Evolutionary conservation across 2,113 vertebrate species (phyloP).

Genomic region (Eublepharis macularius): DNA sequence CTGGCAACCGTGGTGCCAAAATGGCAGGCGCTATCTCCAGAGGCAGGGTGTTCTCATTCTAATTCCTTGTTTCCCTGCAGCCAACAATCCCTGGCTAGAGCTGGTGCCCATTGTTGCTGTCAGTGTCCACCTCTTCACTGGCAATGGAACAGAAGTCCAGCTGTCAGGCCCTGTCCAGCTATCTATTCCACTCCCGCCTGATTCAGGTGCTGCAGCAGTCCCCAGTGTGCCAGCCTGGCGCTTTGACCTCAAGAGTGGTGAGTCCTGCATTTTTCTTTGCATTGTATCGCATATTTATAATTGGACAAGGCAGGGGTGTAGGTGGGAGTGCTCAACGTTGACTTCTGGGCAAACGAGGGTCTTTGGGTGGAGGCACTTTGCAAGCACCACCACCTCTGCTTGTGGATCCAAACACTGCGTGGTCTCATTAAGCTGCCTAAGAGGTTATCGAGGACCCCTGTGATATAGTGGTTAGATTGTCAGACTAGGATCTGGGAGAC

Average conservation of each 20-base stretch:
- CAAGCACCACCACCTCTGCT: neutral
- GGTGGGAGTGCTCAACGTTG: neutral
- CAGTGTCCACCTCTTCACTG: slow-evolving; percentile 85
- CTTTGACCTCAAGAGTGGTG: slow-evolving; percentile 87
- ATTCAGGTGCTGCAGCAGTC: slow-evolving; percentile 77
- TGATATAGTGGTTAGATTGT: too few species aligned
- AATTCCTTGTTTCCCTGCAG: slow-evolving; percentile 54
- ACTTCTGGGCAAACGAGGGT: neutral
- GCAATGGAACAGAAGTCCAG: slow-evolving; percentile 79
- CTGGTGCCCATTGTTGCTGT: slow-evolving; percentile 83
- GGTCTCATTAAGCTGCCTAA: too few species aligned
- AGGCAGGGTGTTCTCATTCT: neutral
- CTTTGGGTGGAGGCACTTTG: neutral
- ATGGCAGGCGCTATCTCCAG: neutral
- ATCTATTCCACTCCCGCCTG: slow-evolving; percentile 84
- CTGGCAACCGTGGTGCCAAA: too few species aligned
- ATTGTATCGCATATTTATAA: neutral
- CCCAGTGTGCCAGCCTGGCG: slow-evolving; percentile 89
- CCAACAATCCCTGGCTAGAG: slow-evolving; percentile 84
- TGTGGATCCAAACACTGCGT: too few species aligned
- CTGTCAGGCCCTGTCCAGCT: slow-evolving; percentile 84
- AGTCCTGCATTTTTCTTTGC: slow-evolving; percentile 24
- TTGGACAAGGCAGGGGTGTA: neutral
- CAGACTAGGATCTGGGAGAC: too few species aligned
- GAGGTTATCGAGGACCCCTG: too few species aligned